These are phyloP conservation scores for Frankliniella intonsa DNA, from an alignment of 2,888 invertebrate species.

Conservation along the genomic window DNA sequence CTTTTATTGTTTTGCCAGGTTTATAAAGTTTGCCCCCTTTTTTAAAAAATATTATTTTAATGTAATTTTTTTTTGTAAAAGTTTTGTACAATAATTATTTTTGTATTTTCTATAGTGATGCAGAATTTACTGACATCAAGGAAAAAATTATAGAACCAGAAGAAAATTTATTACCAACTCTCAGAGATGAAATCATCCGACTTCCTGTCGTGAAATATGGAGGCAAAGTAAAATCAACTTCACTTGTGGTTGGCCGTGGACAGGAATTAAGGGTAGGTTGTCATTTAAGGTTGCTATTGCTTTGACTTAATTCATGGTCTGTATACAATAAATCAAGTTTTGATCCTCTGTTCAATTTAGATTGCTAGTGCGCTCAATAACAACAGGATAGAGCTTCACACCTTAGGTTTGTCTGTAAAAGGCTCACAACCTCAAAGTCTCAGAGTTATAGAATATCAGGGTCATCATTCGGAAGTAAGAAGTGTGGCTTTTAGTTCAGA, in stretches of 20 bases:
- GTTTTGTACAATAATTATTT: not conserved
- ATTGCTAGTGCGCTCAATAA: constrained; percentile 62
- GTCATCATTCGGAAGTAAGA: constrained; percentile 86
- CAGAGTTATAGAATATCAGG: constrained; percentile 64
- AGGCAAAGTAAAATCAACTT: constrained; percentile 58
- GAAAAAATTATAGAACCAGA: constrained; percentile 43
- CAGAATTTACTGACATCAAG: constrained; percentile 35
- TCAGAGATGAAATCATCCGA: constrained; percentile 70
- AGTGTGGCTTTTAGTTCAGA: constrained; percentile 87
- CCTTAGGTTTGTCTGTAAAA: constrained; percentile 52
- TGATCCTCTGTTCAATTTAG: constrained; percentile 39
- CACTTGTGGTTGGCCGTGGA: constrained; percentile 64
- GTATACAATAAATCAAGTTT: not conserved
- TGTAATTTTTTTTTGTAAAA: not conserved
- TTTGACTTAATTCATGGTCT: not conserved
- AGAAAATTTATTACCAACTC: constrained; percentile 49
- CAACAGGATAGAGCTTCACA: constrained; percentile 70
- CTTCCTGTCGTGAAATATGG: constrained; percentile 59
- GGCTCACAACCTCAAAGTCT: constrained; percentile 55
- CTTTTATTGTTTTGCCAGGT: not conserved
- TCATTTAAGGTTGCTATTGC: constrained; percentile 22
- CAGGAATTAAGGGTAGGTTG: constrained; percentile 59
- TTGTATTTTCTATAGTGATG: not conserved
- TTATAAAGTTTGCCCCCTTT: not conserved
- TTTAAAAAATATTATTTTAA: not conserved